Evolutionary conservation across 2,888 invertebrate genomes (phyloP).

Genomic region (Drosophila picticornis): DNA sequence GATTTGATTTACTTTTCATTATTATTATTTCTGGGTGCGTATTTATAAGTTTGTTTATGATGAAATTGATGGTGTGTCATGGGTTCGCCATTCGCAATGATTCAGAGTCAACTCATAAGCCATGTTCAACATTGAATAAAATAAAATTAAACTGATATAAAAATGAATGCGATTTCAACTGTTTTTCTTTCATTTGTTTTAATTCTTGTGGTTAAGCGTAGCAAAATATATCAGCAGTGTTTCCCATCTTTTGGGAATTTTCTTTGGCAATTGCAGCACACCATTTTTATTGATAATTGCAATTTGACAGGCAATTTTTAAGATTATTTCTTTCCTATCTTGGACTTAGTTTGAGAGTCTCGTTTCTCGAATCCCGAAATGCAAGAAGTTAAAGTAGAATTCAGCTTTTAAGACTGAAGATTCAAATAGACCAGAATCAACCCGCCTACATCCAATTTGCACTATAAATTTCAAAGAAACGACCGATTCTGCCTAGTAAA

Average conservation of each 20-base stretch:
- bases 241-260: neutral
- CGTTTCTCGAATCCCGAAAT: neutral
- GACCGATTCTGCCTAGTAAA: neutral
- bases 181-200: neutral
- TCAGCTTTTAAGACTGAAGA: neutral
- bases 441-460: neutral
- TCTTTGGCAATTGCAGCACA: neutral
- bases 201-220: neutral
- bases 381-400: neutral
- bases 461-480: neutral
- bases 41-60: neutral
- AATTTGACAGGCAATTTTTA: neutral
- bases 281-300: neutral
- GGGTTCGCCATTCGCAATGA: constrained; percentile 21
- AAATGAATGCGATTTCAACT: neutral
- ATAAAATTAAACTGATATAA: neutral
- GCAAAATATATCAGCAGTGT: neutral
- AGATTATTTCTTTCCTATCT: neutral
- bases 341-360: neutral
- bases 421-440: neutral
- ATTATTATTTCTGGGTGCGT: neutral
- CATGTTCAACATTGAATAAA: neutral
- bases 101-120: constrained; percentile 9
- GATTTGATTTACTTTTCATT: neutral
- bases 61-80: constrained; percentile 8